phyloP scores from a whole-genome alignment of 2,888 invertebrate genomes.

The Ornithoptera alexandrae region DNA sequence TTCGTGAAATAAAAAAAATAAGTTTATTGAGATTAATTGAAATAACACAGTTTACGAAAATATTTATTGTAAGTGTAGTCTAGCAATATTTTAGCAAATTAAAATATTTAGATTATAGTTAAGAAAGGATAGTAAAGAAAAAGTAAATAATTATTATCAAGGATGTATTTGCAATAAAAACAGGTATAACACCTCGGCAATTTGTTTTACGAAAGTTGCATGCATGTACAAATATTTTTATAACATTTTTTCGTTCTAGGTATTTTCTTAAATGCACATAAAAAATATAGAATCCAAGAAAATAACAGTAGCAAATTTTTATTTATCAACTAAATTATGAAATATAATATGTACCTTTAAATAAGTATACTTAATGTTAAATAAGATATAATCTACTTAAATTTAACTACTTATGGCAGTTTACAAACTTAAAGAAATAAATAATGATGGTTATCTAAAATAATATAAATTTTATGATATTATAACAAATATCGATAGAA shows the following conservation, averaged over 20 bases:
- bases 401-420: conserved; percentile 71
- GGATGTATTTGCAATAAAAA: neutral
- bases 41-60: too few relatives aligned
- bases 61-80: too few relatives aligned
- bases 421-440: conserved; percentile 62
- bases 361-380: conserved; percentile 11
- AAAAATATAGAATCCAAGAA: neutral
- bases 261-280: too few relatives aligned
- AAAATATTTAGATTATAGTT: neutral
- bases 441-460: conserved; percentile 48
- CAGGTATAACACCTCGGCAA: neutral
- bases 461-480: neutral
- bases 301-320: neutral
- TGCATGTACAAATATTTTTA: neutral
- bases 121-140: neutral
- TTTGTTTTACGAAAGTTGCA: neutral
- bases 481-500: neutral
- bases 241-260: too few relatives aligned
- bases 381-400: conserved; percentile 26
- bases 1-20: too few relatives aligned
- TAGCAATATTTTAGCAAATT: too few relatives aligned
- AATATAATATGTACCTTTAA: conserved; percentile 22
- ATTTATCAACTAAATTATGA: conserved; percentile 1
- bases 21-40: too few relatives aligned
- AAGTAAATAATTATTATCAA: neutral